Conservation (phyloP, 1,140 invertebrate species). For the Hermetia illucens region DNA sequence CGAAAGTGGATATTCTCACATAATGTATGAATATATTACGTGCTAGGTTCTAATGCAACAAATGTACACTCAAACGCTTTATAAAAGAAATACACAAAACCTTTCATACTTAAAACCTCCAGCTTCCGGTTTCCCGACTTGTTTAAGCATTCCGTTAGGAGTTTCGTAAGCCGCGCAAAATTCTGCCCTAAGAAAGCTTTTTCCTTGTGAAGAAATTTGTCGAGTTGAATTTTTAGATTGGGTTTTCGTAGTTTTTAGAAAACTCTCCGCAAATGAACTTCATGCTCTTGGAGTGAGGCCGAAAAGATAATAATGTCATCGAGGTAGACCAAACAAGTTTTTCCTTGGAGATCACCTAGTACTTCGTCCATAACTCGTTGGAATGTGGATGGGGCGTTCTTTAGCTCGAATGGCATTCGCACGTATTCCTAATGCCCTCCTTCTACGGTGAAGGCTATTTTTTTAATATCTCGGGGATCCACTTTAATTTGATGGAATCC, state of each 20-base stretch:
- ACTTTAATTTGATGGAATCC: conserved; percentile 35
- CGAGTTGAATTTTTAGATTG: conserved; percentile 23
- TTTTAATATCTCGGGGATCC: conserved; percentile 18
- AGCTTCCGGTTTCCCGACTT: too few species aligned
- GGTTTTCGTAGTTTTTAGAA: conserved; percentile 27
- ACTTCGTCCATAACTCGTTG: conserved; percentile 26
- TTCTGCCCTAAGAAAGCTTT: conserved; percentile 29
- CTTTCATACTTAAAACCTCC: too few species aligned
- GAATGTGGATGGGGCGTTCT: conserved; percentile 21
- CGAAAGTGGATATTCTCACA: too few species aligned
- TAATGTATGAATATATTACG: too few species aligned
- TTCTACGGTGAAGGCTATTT: conserved; percentile 32
- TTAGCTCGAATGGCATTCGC: conserved; percentile 27
- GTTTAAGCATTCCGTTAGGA: conserved; percentile 19
- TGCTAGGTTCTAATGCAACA: too few species aligned
- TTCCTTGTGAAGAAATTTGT: conserved; percentile 25
- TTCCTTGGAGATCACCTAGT: conserved; percentile 12
- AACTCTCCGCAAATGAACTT: conserved; percentile 15
- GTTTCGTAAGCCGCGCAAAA: conserved; percentile 22
- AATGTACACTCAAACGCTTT: too few species aligned
- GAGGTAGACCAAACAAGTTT: conserved; percentile 22
- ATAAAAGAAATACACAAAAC: too few species aligned
- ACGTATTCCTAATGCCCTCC: conserved; percentile 18
- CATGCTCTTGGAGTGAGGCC: conserved; percentile 14
- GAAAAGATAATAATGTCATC: conserved; percentile 26